These are phyloP conservation scores for Drosophila paracracens DNA, from an alignment of 2,888 invertebrate species.

Conservation along the genomic window DNA sequence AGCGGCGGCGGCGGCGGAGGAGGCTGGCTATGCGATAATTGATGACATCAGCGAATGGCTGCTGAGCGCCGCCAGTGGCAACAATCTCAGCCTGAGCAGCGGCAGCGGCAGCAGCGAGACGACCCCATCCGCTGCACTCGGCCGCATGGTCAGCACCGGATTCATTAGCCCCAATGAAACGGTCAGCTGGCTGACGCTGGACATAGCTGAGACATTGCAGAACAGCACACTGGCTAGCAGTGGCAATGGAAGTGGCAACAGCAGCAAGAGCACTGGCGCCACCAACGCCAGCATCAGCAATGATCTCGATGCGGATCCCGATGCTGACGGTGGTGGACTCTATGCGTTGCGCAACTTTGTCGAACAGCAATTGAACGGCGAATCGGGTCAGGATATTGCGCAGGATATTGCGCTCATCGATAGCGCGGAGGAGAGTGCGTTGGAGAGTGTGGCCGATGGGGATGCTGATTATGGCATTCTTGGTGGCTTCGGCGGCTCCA, in stretches of 20 bases:
- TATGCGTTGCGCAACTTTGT: slow-evolving; percentile 68
- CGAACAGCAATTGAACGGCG: slow-evolving; percentile 63
- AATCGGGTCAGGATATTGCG: slow-evolving; percentile 58
- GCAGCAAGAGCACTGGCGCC: slow-evolving; percentile 23
- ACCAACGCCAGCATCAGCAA: slow-evolving; percentile 29
- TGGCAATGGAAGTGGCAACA: slow-evolving; percentile 5
- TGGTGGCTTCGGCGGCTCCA: slow-evolving; percentile 64
- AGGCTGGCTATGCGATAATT: slow-evolving; percentile 67
- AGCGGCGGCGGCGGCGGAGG: slow-evolving; percentile 51
- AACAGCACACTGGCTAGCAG: slow-evolving; percentile 51
- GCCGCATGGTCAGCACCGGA: slow-evolving; percentile 19
- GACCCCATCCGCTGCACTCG: slow-evolving; percentile 28
- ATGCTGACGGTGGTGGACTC: slow-evolving; percentile 37
- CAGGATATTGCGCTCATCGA: slow-evolving; percentile 82
- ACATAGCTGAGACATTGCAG: slow-evolving; percentile 42
- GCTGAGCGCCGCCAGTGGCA: slow-evolving; percentile 48
- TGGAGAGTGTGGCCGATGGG: slow-evolving; percentile 65
- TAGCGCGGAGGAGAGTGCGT: slow-evolving; percentile 81
- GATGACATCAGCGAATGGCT: slow-evolving; percentile 74
- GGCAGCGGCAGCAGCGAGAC: slow-evolving; percentile 11
- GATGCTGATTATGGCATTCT: slow-evolving; percentile 78
- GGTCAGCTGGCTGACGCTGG: slow-evolving; percentile 62
- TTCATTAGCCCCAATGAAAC: slow-evolving; percentile 50
- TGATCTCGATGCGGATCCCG: slow-evolving; percentile 6
- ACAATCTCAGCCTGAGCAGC: slow-evolving; percentile 28